Base-by-base conservation (phyloP, 2,113 vertebrate species). In the Cacatua alba region DNA sequence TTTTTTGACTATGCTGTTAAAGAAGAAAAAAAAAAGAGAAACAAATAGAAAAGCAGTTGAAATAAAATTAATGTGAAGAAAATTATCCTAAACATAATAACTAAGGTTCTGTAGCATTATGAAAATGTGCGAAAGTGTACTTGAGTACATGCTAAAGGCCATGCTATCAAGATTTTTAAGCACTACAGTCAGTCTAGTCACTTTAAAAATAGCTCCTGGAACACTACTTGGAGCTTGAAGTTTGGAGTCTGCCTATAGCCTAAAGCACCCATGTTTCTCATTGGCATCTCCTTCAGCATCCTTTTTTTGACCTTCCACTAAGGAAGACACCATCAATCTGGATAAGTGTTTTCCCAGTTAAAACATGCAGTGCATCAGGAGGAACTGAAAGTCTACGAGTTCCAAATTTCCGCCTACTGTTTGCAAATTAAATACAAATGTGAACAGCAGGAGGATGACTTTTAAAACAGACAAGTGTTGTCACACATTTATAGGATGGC, bases 391-490 rank as follows among this genome's bases (percentile, higher is more conserved):
- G 43, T 70, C 76, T 94, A 60, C 26, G 80, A 88, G 88, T 84
- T 96, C 92, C 87, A 94, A 94, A 95, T 95, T 96, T 95, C 92
- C 9, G 2, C 91, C 72, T 95, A 94, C 91, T 95, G 86, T 95
- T 97, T 95, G 90, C 82, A 97, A 96, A 95, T 96, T 94, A 95
- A 94, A 97, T 94, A 94, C 87, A 95, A 96, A 97, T 96, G 87
- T 92, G 92, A 96, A 93, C 84, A 96, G 84, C 92, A 84, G 93
- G 89, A 97, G 85, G 18, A 19, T 94, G 90, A 91, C 92, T 97
- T 97, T 96, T 90, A 94, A 95, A 97, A 95, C 46, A 97, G 79
- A 83, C 37, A 92, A 94, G 82, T 96, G 86, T 96, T 96, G 83
- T 86, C 82, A 94, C 92, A 96, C 72, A 82, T 94, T 95, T 94